Evolutionary conservation across 2,113 vertebrate genomes (phyloP), one percentile per base, ranked within the genome.

Genomic region (Oncorhynchus masou): DNA sequence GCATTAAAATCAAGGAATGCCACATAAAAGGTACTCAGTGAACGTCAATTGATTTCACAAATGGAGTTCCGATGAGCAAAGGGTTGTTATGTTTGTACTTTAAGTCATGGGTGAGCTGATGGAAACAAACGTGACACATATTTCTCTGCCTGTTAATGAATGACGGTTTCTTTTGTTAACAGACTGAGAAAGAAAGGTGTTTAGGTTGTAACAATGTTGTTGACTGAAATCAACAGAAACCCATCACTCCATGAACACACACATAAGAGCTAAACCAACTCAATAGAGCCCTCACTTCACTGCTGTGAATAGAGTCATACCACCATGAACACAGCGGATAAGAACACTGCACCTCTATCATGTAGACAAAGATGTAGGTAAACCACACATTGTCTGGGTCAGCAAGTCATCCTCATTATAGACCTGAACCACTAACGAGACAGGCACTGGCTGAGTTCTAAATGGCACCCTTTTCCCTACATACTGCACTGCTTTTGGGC

Each of bases 161-260:
- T 25, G 64, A 66, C 16, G 22, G 64, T 25, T 7, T 24, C 24
- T 25, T 66, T 19, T 27, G 3, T 31, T 31, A 13, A 19, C 16
- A 31, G 25, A 34, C 31, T 31, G 59, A 62, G 5, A 62, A 22
- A 57, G 54, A 66, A 66, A 66, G 29, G 67, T 68, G 29, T 68
- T 68, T 12, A n/a, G 6, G 27, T 3, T 68, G 29, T 5, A 34
- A 68, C 29, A 39, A 27, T 16, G n/a, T 49, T 13, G 45, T 24
- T 48, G 20, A 22, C 68, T 49, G 48, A 27, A 54, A 51, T 8
- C 11, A 71, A 71, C 70, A 71, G 70, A 25, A 70, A 70, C 69
- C 29, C 13, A 34, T 34, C 29, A 34, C 16, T 19, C 12, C 25
- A 12, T 11, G 54, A 57, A 68, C 2, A 16, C n/a, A 25, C 15